phyloP scores from a whole-genome alignment of 92 coral and sea anemone genomes.

The Scolanthus callimorphus region DNA sequence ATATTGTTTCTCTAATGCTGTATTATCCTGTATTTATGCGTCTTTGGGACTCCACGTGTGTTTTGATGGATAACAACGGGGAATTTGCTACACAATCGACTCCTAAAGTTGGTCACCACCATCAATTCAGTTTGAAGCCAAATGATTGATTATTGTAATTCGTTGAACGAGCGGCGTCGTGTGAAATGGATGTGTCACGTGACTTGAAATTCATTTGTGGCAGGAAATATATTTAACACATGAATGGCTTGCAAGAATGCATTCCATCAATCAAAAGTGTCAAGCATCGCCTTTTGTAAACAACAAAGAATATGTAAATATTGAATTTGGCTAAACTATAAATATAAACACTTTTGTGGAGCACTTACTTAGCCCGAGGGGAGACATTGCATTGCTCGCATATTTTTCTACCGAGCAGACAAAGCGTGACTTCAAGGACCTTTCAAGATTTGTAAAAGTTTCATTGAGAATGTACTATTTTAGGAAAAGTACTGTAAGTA shows the following conservation, averaged over 20 bases:
- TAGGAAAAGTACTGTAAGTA: no score
- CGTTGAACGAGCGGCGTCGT: constrained; percentile 52
- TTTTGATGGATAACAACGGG: constrained; percentile 1
- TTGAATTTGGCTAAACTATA: no score
- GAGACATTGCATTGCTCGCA: no score
- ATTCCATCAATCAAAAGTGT: not conserved
- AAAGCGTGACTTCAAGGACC: no score
- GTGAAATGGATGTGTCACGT: constrained; percentile 58
- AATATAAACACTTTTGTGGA: not conserved
- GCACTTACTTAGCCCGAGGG: not conserved
- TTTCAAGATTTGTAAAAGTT: no score
- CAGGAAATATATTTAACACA: constrained; percentile 28
- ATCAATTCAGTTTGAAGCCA: constrained; percentile 9
- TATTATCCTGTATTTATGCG: no score
- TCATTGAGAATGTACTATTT: no score
- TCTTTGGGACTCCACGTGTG: not conserved
- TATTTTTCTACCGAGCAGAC: no score
- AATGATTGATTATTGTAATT: constrained; percentile 33
- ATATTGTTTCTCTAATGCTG: no score
- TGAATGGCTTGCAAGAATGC: constrained; percentile 37
- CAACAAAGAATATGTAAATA: no score
- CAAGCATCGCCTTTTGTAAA: no score
- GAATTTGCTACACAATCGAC: constrained; percentile 36
- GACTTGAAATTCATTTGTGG: constrained; percentile 19
- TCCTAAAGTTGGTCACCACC: constrained; percentile 7